Evolutionary conservation across 2,888 invertebrate species (phyloP).

Genomic region (Drosophila meridionalis): DNA sequence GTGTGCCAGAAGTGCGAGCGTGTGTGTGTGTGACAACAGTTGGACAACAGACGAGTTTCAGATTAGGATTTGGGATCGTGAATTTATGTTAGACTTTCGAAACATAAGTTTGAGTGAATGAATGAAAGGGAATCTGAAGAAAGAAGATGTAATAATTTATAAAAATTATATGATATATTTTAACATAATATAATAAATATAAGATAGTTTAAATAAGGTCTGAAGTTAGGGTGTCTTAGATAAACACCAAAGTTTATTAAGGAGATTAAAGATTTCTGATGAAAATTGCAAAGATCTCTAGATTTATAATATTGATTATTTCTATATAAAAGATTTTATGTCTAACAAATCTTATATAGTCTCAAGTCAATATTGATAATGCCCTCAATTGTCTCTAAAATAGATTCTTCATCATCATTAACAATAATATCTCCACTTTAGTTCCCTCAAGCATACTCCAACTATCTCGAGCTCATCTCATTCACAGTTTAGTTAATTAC

Average conservation of each 20-base stretch:
- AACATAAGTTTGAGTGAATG: background rate
- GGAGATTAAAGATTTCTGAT: background rate
- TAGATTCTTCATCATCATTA: background rate
- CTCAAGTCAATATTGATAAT: no score
- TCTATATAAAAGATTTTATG: background rate
- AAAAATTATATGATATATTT: background rate
- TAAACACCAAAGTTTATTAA: no score
- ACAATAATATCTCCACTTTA: background rate
- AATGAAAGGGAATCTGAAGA: background rate
- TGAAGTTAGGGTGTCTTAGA: background rate
- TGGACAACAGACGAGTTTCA: slow-evolving; percentile 10
- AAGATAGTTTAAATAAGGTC: background rate
- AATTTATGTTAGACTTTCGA: slow-evolving; percentile 11
- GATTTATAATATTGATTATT: background rate
- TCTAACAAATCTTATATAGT: no score
- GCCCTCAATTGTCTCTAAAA: background rate
- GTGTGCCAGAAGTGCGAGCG: slow-evolving; percentile 62
- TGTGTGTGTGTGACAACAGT: slow-evolving; percentile 16
- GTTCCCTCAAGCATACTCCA: background rate
- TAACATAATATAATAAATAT: background rate
- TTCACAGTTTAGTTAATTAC: background rate
- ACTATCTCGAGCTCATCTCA: background rate
- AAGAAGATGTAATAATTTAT: background rate
- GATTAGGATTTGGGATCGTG: background rate
- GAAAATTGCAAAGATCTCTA: background rate